Percentiles rank a stretch among this genome's conserved stretches.
Conservation (phyloP, 1,140 invertebrate species). For the Brachystomella parvula region DNA sequence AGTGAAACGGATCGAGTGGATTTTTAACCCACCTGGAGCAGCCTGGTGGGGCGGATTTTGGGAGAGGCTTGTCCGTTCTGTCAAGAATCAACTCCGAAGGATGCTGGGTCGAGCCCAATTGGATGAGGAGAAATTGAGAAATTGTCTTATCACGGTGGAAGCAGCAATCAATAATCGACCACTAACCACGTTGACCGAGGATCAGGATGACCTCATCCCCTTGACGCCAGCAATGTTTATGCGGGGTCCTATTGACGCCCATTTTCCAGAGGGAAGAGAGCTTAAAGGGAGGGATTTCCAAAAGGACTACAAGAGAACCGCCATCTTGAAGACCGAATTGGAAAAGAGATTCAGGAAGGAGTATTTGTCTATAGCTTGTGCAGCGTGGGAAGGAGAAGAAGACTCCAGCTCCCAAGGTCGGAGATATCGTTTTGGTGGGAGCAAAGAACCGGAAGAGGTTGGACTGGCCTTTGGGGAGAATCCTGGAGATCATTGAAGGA, state of each 20-base stretch:
- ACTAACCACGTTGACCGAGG: conserved; percentile 31
- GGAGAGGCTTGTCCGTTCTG: conserved; percentile 38
- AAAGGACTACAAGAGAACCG: not conserved
- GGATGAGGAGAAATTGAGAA: conserved; percentile 38
- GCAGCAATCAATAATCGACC: conserved; percentile 40
- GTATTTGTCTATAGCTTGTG: conserved; percentile 14
- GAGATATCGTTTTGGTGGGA: conserved; percentile 32
- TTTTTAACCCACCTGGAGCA: conserved; percentile 38
- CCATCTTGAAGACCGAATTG: not conserved
- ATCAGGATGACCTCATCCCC: conserved; percentile 39
- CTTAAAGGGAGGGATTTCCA: not conserved
- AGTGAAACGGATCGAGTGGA: conserved; percentile 35
- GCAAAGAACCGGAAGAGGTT: conserved; percentile 16
- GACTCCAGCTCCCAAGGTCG: conserved; percentile 13
- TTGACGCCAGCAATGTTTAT: conserved; percentile 34
- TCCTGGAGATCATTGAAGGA: conserved; percentile 35
- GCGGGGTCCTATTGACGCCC: not conserved
- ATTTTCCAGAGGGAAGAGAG: not conserved
- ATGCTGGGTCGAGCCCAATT: conserved; percentile 8
- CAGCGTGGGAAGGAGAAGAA: conserved; percentile 8
- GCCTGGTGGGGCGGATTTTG: conserved; percentile 40
- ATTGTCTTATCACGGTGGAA: conserved; percentile 37
- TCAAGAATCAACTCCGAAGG: conserved; percentile 35
- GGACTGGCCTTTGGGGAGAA: conserved; percentile 36
- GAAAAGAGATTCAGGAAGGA: conserved; percentile 11